These are phyloP conservation scores for Heterotilapia buettikoferi DNA, from an alignment of 2,113 vertebrate species.

Conservation along the genomic window DNA sequence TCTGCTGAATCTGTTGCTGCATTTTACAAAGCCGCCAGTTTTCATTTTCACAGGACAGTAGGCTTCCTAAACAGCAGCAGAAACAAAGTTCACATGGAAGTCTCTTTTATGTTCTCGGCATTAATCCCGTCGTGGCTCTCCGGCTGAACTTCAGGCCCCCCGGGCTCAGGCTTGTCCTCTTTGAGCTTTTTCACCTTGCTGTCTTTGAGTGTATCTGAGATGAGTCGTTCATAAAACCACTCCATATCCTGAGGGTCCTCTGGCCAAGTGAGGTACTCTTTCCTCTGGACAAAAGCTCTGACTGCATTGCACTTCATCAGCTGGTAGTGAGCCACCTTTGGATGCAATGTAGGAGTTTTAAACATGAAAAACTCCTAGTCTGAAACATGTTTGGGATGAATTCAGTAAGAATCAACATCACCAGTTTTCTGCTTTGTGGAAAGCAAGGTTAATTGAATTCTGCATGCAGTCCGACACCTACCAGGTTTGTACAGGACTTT, in stretches of 20 bases:
- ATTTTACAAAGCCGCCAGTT: neutral
- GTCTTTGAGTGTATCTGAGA: slow-evolving; percentile 70
- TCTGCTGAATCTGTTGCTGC: neutral
- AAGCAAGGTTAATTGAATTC: neutral
- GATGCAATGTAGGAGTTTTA: neutral
- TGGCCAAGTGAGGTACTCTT: slow-evolving; percentile 79
- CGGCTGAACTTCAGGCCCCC: neutral
- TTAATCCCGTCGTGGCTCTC: neutral
- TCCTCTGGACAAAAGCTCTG: slow-evolving; percentile 73
- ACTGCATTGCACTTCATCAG: slow-evolving; percentile 77
- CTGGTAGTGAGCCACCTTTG: slow-evolving; percentile 77
- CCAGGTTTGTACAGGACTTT: neutral
- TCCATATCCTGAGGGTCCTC: slow-evolving; percentile 83
- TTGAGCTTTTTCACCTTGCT: slow-evolving; percentile 33
- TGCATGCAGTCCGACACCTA: neutral
- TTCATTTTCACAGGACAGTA: neutral
- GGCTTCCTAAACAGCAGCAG: neutral
- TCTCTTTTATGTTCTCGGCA: neutral
- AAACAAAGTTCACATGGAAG: neutral
- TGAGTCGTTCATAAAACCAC: slow-evolving; percentile 82
- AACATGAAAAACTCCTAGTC: neutral
- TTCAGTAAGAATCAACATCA: neutral
- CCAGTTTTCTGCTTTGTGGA: neutral
- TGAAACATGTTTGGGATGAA: neutral
- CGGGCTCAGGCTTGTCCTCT: neutral